phyloP scores from a whole-genome alignment of 1,140 invertebrate genomes.

The Eueides isabella region DNA sequence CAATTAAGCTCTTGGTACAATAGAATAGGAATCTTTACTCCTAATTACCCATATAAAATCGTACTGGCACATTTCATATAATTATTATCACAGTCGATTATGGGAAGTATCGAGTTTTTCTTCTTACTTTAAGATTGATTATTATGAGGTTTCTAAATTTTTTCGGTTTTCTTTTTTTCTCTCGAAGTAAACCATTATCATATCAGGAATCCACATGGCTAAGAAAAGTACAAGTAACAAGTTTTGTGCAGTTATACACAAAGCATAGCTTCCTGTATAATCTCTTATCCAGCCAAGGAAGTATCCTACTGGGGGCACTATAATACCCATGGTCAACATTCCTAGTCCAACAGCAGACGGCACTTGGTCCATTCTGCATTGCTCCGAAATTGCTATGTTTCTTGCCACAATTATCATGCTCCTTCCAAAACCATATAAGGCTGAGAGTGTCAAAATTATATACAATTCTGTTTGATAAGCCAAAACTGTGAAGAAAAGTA shows the following conservation, averaged over 20 bases:
- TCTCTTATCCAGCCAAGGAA: constrained; percentile 87
- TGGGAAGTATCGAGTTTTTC: constrained; percentile 12
- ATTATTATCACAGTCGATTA: constrained; percentile 30
- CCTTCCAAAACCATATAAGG: constrained; percentile 84
- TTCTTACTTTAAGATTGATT: background rate
- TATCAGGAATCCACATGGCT: constrained; percentile 83
- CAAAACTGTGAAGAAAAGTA: constrained; percentile 72
- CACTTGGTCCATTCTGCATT: constrained; percentile 82
- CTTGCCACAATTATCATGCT: constrained; percentile 87
- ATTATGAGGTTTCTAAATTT: constrained; percentile 34
- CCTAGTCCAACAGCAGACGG: constrained; percentile 87
- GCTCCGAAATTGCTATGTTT: constrained; percentile 87
- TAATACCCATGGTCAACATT: constrained; percentile 88
- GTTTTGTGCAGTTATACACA: constrained; percentile 85
- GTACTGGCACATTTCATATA: constrained; percentile 10
- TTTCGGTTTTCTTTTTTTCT: constrained; percentile 56
- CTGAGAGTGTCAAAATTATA: constrained; percentile 74
- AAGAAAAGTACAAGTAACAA: constrained; percentile 82
- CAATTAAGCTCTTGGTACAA: constrained; percentile 15
- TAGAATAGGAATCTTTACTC: constrained; percentile 7
- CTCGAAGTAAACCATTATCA: constrained; percentile 63
- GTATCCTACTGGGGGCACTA: constrained; percentile 86
- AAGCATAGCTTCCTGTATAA: constrained; percentile 83
- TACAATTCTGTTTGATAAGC: constrained; percentile 78
- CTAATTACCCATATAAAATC: constrained; percentile 3